phyloP scores from a whole-genome alignment of 1,140 invertebrate species.

The Diachasmimorpha longicaudata region DNA sequence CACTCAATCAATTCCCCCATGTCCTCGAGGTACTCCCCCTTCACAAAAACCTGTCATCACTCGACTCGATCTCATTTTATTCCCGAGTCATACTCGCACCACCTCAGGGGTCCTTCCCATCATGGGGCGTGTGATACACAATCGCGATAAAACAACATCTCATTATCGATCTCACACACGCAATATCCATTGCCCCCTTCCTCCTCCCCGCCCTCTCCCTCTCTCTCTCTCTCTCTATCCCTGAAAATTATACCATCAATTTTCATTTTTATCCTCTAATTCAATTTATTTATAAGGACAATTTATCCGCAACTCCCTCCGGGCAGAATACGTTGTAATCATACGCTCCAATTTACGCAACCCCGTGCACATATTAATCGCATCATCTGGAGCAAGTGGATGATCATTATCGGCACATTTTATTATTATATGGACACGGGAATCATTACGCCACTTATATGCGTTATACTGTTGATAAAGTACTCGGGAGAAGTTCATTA shows the following conservation, averaged over 20 bases:
- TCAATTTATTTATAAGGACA: not conserved
- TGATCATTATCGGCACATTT: not conserved
- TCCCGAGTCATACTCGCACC: not conserved
- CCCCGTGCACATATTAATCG: not conserved
- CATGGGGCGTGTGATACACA: conserved; percentile 18
- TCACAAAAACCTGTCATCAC: conserved; percentile 31
- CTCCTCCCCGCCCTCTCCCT: not conserved
- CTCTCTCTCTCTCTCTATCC: no score
- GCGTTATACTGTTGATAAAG: not conserved
- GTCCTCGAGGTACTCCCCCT: not conserved
- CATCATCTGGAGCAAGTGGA: not conserved
- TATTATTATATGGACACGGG: not conserved
- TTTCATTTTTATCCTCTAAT: not conserved
- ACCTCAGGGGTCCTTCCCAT: conserved; percentile 7
- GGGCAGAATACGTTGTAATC: not conserved
- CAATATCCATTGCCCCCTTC: not conserved
- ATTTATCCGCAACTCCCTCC: not conserved
- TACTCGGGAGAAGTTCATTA: not conserved
- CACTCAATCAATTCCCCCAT: conserved; percentile 12
- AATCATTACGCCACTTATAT: not conserved
- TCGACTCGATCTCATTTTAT: conserved; percentile 28
- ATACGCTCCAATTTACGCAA: not conserved
- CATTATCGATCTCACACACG: conserved; percentile 19
- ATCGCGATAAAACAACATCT: conserved; percentile 26
- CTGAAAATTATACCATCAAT: conserved; percentile 3